phyloP scores from a whole-genome alignment of 2,888 invertebrate genomes.

The Rhabditophanes sp. region DNA sequence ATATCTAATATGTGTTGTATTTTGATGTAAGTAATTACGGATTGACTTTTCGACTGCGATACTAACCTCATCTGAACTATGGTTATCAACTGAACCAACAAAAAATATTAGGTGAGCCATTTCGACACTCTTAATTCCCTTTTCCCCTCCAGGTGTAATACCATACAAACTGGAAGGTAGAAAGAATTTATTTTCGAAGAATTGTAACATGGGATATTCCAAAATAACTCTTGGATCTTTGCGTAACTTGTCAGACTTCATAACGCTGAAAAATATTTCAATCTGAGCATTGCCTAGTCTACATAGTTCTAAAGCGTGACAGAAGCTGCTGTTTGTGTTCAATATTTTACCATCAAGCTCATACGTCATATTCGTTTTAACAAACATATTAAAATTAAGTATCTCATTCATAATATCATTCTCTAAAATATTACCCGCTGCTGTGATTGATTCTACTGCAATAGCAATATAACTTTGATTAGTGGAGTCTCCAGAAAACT shows the following conservation, averaged over 20 bases:
- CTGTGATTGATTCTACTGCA: conserved; percentile 27
- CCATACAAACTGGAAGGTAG: conserved; percentile 42
- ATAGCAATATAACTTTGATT: conserved; percentile 38
- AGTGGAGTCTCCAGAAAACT: conserved; percentile 38
- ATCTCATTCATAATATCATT: conserved; percentile 19
- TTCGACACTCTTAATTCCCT: conserved; percentile 22
- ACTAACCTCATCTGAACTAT: conserved; percentile 26
- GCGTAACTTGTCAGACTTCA: conserved; percentile 22
- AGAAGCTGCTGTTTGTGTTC: conserved; percentile 15
- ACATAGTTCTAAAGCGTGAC: conserved; percentile 29
- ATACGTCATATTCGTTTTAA: conserved; percentile 37
- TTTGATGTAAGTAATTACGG: conserved; percentile 16
- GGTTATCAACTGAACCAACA: conserved; percentile 21
- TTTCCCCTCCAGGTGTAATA: conserved; percentile 16
- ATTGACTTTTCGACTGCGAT: conserved; percentile 25
- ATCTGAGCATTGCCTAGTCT: conserved; percentile 24
- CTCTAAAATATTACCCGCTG: conserved; percentile 22
- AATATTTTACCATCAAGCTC: conserved; percentile 19
- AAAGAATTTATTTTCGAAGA: conserved; percentile 41
- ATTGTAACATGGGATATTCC: conserved; percentile 40
- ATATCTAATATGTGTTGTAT: conserved; percentile 9
- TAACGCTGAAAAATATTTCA: neutral
- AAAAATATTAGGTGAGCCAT: conserved; percentile 38
- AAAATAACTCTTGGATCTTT: conserved; percentile 29
- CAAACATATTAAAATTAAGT: conserved; percentile 22